Conservation (phyloP, 2,888 invertebrate species). For the Drosophila anceps region DNA sequence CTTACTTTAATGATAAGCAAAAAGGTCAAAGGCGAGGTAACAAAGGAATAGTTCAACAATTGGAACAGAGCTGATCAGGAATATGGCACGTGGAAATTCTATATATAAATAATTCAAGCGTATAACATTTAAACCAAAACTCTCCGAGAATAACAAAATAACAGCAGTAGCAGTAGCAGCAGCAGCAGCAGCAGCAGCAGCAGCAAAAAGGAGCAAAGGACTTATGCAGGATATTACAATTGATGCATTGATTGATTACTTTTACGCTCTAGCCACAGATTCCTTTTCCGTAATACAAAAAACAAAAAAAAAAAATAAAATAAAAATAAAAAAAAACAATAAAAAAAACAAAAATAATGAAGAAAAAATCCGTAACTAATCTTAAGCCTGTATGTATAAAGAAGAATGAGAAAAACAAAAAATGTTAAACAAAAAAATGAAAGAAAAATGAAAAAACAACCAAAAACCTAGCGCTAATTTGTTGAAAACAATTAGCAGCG, state of each 20-base stretch:
- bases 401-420: slow-evolving; percentile 26
- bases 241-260: slow-evolving; percentile 33
- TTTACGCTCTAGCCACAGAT: slow-evolving; percentile 41
- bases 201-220: slow-evolving; percentile 7
- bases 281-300: slow-evolving; percentile 43
- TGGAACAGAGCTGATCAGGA: slow-evolving; percentile 16
- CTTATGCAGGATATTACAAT: slow-evolving; percentile 47
- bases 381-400: slow-evolving; percentile 56
- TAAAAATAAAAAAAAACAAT: too few species aligned
- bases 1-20: slow-evolving; percentile 48
- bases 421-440: slow-evolving; percentile 12
- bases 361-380: slow-evolving; percentile 45
- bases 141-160: background rate
- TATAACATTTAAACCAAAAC: background rate
- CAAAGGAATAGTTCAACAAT: slow-evolving; percentile 10
- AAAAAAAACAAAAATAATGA: slow-evolving; percentile 13
- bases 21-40: slow-evolving; percentile 32
- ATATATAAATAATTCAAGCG: too few species aligned
- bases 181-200: background rate
- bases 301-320: slow-evolving; percentile 12
- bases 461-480: slow-evolving; percentile 61
- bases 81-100: too few species aligned
- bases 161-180: slow-evolving; percentile 1
- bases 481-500: slow-evolving; percentile 71
- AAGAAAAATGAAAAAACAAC: slow-evolving; percentile 10